Evolutionary conservation across 2,888 invertebrate genomes (phyloP).

Genomic region (Rhorus exstirpatorius): DNA sequence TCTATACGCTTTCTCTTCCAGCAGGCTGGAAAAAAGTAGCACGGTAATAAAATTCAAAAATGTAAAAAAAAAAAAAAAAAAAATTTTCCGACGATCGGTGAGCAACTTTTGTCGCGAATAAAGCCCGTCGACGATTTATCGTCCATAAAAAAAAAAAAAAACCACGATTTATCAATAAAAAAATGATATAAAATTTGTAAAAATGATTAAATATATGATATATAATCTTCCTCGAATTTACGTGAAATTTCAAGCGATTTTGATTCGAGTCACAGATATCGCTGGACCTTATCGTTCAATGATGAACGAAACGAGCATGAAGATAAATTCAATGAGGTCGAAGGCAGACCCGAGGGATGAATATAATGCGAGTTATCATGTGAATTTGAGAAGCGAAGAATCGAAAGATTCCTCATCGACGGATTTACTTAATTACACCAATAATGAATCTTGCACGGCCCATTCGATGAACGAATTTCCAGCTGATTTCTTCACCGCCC

Average conservation of each 20-base stretch:
- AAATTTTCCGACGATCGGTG: too few species aligned
- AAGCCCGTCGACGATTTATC: too few species aligned
- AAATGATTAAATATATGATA: too few species aligned
- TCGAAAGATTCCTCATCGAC: neutral
- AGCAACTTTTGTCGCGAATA: too few species aligned
- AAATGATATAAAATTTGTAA: too few species aligned
- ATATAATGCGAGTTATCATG: neutral
- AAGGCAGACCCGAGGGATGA: neutral
- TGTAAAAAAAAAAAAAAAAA: too few species aligned
- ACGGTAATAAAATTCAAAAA: too few species aligned
- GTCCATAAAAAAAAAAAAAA: too few species aligned
- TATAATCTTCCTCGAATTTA: neutral
- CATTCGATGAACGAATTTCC: slow-evolving; percentile 89
- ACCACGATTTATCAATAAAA: too few species aligned
- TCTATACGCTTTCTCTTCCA: too few species aligned
- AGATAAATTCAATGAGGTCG: neutral
- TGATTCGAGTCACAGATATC: slow-evolving; percentile 22
- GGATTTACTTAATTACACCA: neutral
- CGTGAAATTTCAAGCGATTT: too few species aligned
- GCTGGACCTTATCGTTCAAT: slow-evolving; percentile 6
- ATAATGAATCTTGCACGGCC: slow-evolving; percentile 73
- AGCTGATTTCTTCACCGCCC: slow-evolving; percentile 87
- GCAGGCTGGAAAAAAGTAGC: too few species aligned
- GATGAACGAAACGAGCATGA: neutral
- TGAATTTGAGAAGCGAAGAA: neutral